Percentiles rank a stretch among this genome's conserved stretches.
phyloP scores from a whole-genome alignment of 1,140 invertebrate genomes.

The Maconellicoccus hirsutus region DNA sequence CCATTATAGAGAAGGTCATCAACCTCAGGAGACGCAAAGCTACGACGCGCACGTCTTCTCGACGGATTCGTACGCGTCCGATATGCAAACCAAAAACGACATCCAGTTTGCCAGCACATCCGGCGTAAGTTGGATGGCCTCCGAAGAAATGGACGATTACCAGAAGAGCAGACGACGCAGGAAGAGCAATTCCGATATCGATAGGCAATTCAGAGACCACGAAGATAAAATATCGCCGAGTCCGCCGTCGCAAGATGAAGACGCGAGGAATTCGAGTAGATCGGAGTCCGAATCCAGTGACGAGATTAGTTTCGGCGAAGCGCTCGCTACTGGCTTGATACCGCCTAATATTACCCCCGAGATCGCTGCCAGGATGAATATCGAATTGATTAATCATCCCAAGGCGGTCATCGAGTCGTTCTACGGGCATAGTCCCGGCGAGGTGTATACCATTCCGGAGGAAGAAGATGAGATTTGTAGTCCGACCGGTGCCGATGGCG shows the following conservation, averaged over 20 bases:
- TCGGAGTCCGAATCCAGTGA: slow-evolving; percentile 25
- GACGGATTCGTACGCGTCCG: background rate
- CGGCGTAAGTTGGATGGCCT: background rate
- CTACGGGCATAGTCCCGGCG: slow-evolving; percentile 41
- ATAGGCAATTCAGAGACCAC: background rate
- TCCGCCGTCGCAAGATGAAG: background rate
- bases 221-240: background rate
- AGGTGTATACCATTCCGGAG: slow-evolving; percentile 44
- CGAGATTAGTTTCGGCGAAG: slow-evolving; percentile 25
- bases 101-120: background rate
- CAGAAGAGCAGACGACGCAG: background rate
- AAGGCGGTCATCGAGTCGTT: slow-evolving; percentile 30
- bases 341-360: slow-evolving; percentile 25
- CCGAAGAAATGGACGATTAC: background rate
- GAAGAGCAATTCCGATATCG: background rate
- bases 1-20: slow-evolving; percentile 3
- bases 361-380: slow-evolving; percentile 24
- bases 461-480: slow-evolving; percentile 42
- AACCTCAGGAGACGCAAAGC: background rate
- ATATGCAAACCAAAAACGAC: background rate
- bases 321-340: slow-evolving; percentile 23
- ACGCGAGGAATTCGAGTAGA: background rate
- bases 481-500: slow-evolving; percentile 39
- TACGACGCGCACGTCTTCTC: background rate
- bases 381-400: slow-evolving; percentile 22